Conservation (phyloP, 2,113 vertebrate species). For the Protobothrops flavoviridis region DNA sequence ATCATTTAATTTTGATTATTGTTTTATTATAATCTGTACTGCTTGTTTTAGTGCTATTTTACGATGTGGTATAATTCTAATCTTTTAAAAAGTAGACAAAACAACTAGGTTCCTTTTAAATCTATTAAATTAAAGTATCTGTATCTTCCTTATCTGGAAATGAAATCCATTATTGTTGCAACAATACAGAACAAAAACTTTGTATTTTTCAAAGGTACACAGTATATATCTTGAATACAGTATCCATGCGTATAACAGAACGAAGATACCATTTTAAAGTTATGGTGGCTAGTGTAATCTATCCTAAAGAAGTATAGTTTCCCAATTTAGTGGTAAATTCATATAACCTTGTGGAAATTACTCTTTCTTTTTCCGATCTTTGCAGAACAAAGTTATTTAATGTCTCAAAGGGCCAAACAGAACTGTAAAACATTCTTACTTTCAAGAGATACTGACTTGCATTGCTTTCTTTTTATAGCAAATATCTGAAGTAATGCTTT, state of each 20-base stretch:
- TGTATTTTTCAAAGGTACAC: neutral
- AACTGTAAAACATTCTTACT: neutral
- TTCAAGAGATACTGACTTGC: neutral
- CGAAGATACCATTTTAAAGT: neutral
- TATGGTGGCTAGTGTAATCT: neutral
- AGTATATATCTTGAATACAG: neutral
- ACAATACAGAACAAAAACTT: neutral
- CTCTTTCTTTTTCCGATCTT: neutral
- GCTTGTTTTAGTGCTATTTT: neutral
- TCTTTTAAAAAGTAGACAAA: neutral
- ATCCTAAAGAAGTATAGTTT: neutral
- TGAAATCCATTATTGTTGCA: neutral
- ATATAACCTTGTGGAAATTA: neutral
- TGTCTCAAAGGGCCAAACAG: neutral
- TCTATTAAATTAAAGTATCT: neutral
- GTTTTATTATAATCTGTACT: neutral
- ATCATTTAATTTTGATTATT: neutral
- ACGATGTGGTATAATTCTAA: neutral
- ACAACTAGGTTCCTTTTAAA: neutral
- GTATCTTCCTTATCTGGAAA: neutral
- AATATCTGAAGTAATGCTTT: neutral
- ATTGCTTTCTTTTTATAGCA: neutral
- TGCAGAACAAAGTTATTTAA: neutral
- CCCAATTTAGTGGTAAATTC: neutral
- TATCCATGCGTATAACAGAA: neutral